These are phyloP conservation scores for Muscina levida DNA, from an alignment of 2,888 invertebrate species.

Conservation along the genomic window DNA sequence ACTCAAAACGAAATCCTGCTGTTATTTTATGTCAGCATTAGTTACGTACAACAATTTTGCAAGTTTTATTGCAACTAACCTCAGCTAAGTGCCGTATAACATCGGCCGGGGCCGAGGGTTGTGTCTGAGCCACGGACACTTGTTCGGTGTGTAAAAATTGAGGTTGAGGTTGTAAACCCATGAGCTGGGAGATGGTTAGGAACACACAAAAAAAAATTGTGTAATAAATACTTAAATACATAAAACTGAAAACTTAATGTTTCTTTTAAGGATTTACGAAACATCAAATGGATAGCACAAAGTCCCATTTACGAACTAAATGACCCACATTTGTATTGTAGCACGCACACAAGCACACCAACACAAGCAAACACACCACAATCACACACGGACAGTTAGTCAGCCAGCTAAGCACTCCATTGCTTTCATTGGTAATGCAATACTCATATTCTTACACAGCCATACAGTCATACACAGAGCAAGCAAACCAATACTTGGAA, in stretches of 20 bases:
- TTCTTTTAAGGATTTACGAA: conserved; percentile 55
- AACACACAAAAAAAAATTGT: too few species aligned
- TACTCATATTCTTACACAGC: too few species aligned
- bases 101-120: conserved; percentile 9
- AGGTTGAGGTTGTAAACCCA: conserved; percentile 1
- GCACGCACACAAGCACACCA: background rate
- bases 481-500: too few species aligned
- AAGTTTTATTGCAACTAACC: conserved; percentile 59
- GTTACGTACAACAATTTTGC: conserved; percentile 54
- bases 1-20: conserved; percentile 56
- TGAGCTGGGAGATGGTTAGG: background rate
- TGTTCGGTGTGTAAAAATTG: conserved; percentile 49
- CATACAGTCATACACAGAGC: too few species aligned
- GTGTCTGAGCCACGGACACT: conserved; percentile 21
- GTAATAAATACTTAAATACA: conserved; percentile 58
- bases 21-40: conserved; percentile 64
- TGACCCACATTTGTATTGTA: conserved; percentile 43
- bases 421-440: too few species aligned
- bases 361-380: too few species aligned
- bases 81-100: background rate
- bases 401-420: too few species aligned
- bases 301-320: conserved; percentile 36
- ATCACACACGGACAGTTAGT: too few species aligned
- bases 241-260: conserved; percentile 48
- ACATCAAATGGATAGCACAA: conserved; percentile 27